Evolutionary conservation across 1,140 invertebrate species (phyloP).

Genomic region (Drosophila biarmipes): DNA sequence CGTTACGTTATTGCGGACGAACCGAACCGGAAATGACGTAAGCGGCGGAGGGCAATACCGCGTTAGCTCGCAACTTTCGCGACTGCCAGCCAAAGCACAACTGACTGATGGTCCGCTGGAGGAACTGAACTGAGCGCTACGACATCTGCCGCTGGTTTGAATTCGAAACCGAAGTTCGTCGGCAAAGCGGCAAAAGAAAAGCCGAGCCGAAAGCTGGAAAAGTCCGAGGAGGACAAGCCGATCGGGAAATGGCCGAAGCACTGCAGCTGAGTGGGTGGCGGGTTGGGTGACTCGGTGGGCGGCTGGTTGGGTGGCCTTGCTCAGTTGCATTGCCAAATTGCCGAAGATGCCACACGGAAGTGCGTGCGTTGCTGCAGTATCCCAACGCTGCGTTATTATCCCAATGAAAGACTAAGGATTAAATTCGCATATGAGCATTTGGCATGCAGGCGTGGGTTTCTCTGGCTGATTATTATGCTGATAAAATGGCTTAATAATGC

Average conservation of each 20-base stretch:
- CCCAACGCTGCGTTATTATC: conserved; percentile 16
- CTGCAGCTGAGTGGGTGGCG: conserved; percentile 21
- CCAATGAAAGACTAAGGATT: conserved; percentile 17
- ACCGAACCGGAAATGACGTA: conserved; percentile 5
- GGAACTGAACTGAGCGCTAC: conserved; percentile 57
- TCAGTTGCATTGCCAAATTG: conserved; percentile 61
- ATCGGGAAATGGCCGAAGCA: conserved; percentile 17
- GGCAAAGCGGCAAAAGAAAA: conserved; percentile 9
- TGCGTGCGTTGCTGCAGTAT: conserved; percentile 47
- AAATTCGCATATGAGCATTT: conserved; percentile 11
- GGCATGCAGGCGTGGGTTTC: conserved; percentile 5
- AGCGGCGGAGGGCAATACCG: background rate
- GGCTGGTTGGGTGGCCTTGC: conserved; percentile 24
- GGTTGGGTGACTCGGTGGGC: background rate
- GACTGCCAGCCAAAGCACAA: conserved; percentile 70
- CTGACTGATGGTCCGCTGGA: conserved; percentile 34
- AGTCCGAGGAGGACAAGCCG: background rate
- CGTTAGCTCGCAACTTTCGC: conserved; percentile 44
- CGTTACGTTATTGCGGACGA: conserved; percentile 21
- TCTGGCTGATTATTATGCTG: conserved; percentile 17
- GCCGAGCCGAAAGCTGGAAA: conserved; percentile 30
- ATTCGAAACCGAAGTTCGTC: conserved; percentile 29
- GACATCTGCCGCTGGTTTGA: conserved; percentile 66
- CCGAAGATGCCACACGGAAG: conserved; percentile 57
- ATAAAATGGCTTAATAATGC: conserved; percentile 5